Evolutionary conservation across 2,113 vertebrate genomes (phyloP), one percentile per base, ranked within the genome.

Genomic region (Ammospiza caudacuta): DNA sequence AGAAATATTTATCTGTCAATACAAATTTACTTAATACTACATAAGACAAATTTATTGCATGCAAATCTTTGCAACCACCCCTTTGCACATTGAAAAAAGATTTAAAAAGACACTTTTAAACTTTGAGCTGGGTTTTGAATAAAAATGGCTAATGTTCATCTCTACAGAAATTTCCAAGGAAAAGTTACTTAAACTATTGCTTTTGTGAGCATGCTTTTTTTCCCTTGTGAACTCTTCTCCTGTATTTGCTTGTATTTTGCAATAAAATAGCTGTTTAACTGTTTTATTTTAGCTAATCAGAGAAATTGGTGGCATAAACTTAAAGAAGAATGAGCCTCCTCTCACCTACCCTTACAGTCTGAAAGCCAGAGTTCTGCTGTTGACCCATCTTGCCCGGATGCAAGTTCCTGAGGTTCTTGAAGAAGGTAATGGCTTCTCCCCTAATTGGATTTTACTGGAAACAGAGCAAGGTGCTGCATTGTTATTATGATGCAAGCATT

Each of bases 291-390:
- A 99, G 99, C 96, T 99, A 84, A 99, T 99, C 93, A 99, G 99
- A 92, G 99, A 99, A 97, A 98, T 99, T 95, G 99, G 99, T 74
- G 99, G 99, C 96, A 99, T 99, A 97, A 99, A 99, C 57, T 98
- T 99, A 90, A 99, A 99, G 98, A 99, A 99, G 98, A 99, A 99
- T 91, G 99, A 99, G 90, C 99, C 99, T 97, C 99, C 99, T 0
- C 99, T 99, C 95, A 99, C 99, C 94, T 99, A 99, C 90, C 99
- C 99, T 3, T 99, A 99, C 97, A 99, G 99, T 91, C 94, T 99
- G 92, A 99, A 99, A 97, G 99, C 99, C 87, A 98, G 99, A 90
- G 99, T 99, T 69, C 98, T 99, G 51, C 96, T 99, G 82, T 97
- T 99, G 9, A 98, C 98, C 85, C 99, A 99, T 90, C 98, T 99